Percentiles rank a stretch among this genome's conserved stretches.
These are phyloP conservation scores for Bos taurus DNA, from an alignment of 2,113 vertebrate species.

Conservation along the genomic window ARS-UCD2.0 NC_037336.1:101933001-101933500, in stretches of 20 bases:
- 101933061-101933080: background rate
- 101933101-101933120: background rate
- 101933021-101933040: background rate
- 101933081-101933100: background rate
- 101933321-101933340: background rate
- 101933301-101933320: background rate
- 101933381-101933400: background rate
- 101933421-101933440: too few relatives aligned
- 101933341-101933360: fast-evolving
- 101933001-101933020: background rate
- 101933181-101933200: background rate
- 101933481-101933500: background rate
- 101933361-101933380: fast-evolving
- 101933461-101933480: fast-evolving
- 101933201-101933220: background rate
- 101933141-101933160: background rate
- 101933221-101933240: too few relatives aligned
- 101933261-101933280: fast-evolving
- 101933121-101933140: background rate
- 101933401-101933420: fast-evolving
- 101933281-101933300: fast-evolving
- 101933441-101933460: background rate
- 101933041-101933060: background rate
- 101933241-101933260: fast-evolving
- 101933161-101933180: background rate